A percentile compares a stretch with the other conserved stretches of the same genome.
These are phyloP conservation scores for Choristoneura rosaceana DNA, from an alignment of 2,888 invertebrate species.

Conservation along the genomic window DNA sequence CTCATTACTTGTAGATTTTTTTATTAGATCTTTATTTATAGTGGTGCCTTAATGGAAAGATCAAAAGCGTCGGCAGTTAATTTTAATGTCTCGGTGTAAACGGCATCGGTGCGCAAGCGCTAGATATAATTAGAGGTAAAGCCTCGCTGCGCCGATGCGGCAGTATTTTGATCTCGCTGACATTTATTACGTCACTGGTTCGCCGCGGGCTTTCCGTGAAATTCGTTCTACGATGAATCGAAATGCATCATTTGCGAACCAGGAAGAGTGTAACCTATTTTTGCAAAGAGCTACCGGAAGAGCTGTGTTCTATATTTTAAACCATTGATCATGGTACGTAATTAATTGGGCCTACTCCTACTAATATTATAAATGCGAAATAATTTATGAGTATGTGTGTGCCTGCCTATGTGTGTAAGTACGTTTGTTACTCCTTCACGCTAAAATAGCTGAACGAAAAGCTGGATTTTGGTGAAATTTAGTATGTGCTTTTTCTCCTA, in stretches of 20 bases:
- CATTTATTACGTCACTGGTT: conserved; percentile 76
- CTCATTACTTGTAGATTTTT: conserved; percentile 72
- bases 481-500: too few relatives aligned
- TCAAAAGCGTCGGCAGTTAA: conserved; percentile 82
- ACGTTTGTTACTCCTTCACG: too few relatives aligned
- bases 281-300: background rate
- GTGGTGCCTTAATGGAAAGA: conserved; percentile 82
- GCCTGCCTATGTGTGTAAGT: too few relatives aligned
- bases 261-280: conserved; percentile 19
- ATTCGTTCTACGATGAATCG: conserved; percentile 28
- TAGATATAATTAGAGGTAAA: conserved; percentile 82
- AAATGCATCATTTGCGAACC: conserved; percentile 24
- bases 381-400: too few relatives aligned
- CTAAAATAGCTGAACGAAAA: too few relatives aligned
- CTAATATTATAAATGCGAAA: too few relatives aligned
- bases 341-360: too few relatives aligned
- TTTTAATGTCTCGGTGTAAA: conserved; percentile 83
- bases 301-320: background rate
- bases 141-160: conserved; percentile 62
- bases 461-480: too few relatives aligned
- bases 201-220: conserved; percentile 32
- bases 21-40: conserved; percentile 78
- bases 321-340: background rate
- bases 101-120: conserved; percentile 63
- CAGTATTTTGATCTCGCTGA: conserved; percentile 75